phyloP scores from a whole-genome alignment of 1,140 invertebrate species.

The Pseudomyrmex gracilis region DNA sequence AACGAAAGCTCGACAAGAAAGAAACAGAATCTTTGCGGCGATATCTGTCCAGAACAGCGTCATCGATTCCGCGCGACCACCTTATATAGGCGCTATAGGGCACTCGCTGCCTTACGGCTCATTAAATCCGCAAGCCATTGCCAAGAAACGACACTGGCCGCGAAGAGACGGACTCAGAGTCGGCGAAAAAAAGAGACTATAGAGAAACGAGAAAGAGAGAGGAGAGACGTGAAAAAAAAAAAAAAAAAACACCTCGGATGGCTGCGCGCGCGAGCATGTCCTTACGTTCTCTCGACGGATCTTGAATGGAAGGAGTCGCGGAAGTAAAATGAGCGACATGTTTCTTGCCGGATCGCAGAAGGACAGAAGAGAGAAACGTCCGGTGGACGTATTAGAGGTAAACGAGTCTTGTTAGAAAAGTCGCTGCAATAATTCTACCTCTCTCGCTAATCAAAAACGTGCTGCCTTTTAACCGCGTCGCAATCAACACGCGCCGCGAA shows the following conservation, averaged over 20 bases:
- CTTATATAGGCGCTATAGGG: conserved; percentile 54
- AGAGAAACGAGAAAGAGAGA: too few species aligned
- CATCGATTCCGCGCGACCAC: conserved; percentile 62
- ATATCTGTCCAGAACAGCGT: conserved; percentile 35
- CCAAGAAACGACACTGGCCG: conserved; percentile 50
- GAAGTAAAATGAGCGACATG: conserved; percentile 46
- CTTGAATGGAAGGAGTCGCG: conserved; percentile 43
- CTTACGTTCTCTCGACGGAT: conserved; percentile 2
- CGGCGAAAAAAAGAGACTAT: not conserved
- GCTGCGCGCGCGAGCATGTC: conserved; percentile 18
- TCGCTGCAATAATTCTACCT: conserved; percentile 23
- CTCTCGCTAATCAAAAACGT: conserved; percentile 24
- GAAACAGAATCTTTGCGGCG: conserved; percentile 9
- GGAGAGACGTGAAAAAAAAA: not conserved
- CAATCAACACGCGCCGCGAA: conserved; percentile 29
- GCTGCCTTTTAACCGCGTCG: conserved; percentile 8
- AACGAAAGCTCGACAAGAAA: not conserved
- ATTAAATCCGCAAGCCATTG: conserved; percentile 64
- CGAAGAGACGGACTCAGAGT: conserved; percentile 1
- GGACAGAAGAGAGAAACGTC: conserved; percentile 1
- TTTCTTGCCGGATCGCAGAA: conserved; percentile 18
- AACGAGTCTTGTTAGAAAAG: conserved; percentile 41
- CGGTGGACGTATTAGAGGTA: conserved; percentile 20
- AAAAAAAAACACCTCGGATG: conserved; percentile 2
- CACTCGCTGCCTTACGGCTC: conserved; percentile 63